Evolutionary conservation across 1,140 invertebrate genomes (phyloP), one percentile per base, ranked within the genome.

Genomic region (Monomorium pharaonis): DNA sequence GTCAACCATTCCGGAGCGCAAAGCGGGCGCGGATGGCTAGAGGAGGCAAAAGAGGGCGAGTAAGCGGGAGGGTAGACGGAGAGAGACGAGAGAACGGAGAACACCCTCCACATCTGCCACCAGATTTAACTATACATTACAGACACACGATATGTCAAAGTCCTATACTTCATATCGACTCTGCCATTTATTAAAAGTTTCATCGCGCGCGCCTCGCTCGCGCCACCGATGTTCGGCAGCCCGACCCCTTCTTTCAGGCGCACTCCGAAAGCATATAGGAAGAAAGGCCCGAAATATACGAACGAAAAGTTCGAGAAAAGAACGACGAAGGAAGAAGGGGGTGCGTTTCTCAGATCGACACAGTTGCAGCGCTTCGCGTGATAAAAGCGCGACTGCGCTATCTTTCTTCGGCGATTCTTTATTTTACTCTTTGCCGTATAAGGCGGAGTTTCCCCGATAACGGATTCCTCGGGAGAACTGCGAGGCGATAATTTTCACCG

Each of bases 71-170:
- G 74, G 70, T 42, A 42, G n/a, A 70, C 56, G 27, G 54, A 76
- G 80, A 67, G 75, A 76, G 78, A 77, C 67, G 86, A 87, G 90
- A 89, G 86, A 84, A 85, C 84, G 86, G 92, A 88, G 91, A 92
- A 89, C 89, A 91, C 91, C 85, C 85, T 93, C 92, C 94, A 94
- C 94, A 95, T 95, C 94, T 95, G 94, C 93, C 91, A 93, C 94
- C 94, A 95, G 94, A 95, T 95, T 95, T 95, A 95, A 95, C 94
- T 95, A 95, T 95, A 95, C 94, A 95, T 95, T 95, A 95, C 94
- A 95, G 94, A 95, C 94, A 95, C 94, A 94, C 94, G 94, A 95
- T 95, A 95, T 95, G 94, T 95, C 94, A 95, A 95, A 95, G 94
- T 95, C 94, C 94, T 94, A 95, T 95, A 95, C 94, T 95, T 95